Conservation (phyloP, 2,797 vertebrate genomes). For the Melanotaenia maccullochi region DNA sequence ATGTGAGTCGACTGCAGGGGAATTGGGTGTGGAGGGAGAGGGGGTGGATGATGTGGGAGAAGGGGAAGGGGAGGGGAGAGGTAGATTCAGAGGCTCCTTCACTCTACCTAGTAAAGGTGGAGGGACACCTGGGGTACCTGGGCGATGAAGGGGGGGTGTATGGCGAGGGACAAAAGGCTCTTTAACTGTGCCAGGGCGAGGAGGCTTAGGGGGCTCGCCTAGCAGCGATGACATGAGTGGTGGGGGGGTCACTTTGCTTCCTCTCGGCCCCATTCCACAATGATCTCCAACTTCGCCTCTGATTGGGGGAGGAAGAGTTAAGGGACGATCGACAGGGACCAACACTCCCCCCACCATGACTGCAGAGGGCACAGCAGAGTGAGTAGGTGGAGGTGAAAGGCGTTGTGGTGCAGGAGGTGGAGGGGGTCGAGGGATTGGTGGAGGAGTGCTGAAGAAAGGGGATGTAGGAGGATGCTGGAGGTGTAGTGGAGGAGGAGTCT, state of each 20-base stretch:
- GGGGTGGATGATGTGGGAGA: slow-evolving; percentile 68
- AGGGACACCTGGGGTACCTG: slow-evolving; percentile 77
- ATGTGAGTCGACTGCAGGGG: slow-evolving; percentile 68
- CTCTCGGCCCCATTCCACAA: slow-evolving; percentile 56
- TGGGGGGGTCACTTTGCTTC: slow-evolving; percentile 58
- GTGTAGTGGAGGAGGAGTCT: slow-evolving; percentile 74
- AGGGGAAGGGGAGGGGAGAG: slow-evolving; percentile 74
- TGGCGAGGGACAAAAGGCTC: slow-evolving; percentile 85
- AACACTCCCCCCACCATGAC: slow-evolving; percentile 84
- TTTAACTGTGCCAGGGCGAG: slow-evolving; percentile 88
- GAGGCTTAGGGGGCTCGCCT: slow-evolving; percentile 81
- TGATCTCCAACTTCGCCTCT: slow-evolving; percentile 68
- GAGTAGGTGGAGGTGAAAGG: slow-evolving; percentile 61
- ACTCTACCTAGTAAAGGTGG: slow-evolving; percentile 81
- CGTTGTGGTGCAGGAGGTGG: slow-evolving; percentile 66
- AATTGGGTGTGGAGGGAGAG: slow-evolving; percentile 78
- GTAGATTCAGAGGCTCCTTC: slow-evolving; percentile 81
- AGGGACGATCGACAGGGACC: slow-evolving; percentile 77
- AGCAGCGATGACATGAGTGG: slow-evolving; percentile 77
- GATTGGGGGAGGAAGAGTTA: slow-evolving; percentile 65
- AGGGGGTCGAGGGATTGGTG: slow-evolving; percentile 73
- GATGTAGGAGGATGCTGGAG: slow-evolving; percentile 69
- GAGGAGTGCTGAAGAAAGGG: slow-evolving; percentile 70
- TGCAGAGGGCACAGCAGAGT: slow-evolving; percentile 67
- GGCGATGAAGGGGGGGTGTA: slow-evolving; percentile 82